Conservation (phyloP, 2,888 invertebrate genomes). For the Panopea generosa region DNA sequence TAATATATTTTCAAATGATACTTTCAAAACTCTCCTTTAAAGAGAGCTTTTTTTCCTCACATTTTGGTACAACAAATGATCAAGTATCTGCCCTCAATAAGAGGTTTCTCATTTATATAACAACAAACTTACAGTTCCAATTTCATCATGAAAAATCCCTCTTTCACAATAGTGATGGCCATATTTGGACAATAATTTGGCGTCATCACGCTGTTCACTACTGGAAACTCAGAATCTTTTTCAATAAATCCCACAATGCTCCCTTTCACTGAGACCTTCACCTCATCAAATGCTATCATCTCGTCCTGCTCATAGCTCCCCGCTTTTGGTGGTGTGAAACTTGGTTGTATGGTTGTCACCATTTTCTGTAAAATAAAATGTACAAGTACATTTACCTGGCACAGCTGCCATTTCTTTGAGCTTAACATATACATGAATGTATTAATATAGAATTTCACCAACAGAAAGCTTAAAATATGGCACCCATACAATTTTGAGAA, state of each 20-base stretch:
- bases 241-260: slow-evolving; percentile 52
- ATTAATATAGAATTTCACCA: no score
- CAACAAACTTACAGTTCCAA: slow-evolving; percentile 52
- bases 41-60: no score
- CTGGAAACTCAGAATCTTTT: slow-evolving; percentile 7
- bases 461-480: no score
- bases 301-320: slow-evolving; percentile 34
- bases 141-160: slow-evolving; percentile 18
- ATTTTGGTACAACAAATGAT: no score
- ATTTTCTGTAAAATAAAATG: slow-evolving; percentile 61
- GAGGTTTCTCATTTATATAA: no score
- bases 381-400: no score
- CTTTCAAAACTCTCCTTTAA: no score
- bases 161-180: slow-evolving; percentile 25
- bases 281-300: slow-evolving; percentile 30
- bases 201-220: slow-evolving; percentile 28
- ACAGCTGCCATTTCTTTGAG: no score
- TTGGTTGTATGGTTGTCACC: slow-evolving; percentile 62
- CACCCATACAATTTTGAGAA: no score
- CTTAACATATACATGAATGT: no score
- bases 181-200: slow-evolving; percentile 51
- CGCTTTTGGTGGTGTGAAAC: slow-evolving; percentile 47
- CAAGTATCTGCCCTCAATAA: no score
- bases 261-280: slow-evolving; percentile 44
- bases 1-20: no score